Base-by-base conservation (phyloP, 2,888 invertebrate genomes). In the Acleris sparsana region DNA sequence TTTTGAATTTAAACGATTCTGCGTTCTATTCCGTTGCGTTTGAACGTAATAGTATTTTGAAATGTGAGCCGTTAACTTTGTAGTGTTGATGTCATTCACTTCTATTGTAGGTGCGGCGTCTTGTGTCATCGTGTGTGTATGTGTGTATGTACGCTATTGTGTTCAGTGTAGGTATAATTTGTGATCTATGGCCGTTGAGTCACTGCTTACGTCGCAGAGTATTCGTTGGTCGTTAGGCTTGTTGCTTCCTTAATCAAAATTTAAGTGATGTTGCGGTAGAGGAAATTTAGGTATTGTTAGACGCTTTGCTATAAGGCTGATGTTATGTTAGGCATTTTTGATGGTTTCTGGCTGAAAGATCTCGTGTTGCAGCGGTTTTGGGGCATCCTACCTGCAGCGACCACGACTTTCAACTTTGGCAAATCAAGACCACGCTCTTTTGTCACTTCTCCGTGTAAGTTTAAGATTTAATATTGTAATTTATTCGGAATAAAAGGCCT, bases 151-250 rank as follows among this genome's bases (percentile, higher is more conserved):
- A 67, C 69, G 59, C 76, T 69, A 73, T 76, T 79, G 73, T 79
- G 73, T 74, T 76, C 77, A 79, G 68, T 70, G 70, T 72, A 64
- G 63, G 66, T 64, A 66, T 70, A 77, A 76, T 79, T 77, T 80
- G 85, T 87, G 85, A 84, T 83, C 82, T 87, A 87, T 87, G 87
- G 79, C 48, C 72, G 62, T 66, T 66, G 66, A 66, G 52, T 66
- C 61, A 66, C 57, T 29, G 62, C 49, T 52, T 58, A 49, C 56
- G 65, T 60, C 29, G 49, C 49, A 39, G 48, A 20, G 44, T 57
- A 51, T 62, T 66, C 52, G 46, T 65, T 60, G 29, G 33, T 53
- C 18, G 29, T 61, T 60, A 52, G 49, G 22, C 16, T 46, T 56
- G 56, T 57, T 39, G 56, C 56, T 62, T 66, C 62, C 66, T 57